Evolutionary conservation across 2,113 vertebrate species (phyloP), one percentile per base, ranked within the genome.

Genomic region (Petromus typicus): DNA sequence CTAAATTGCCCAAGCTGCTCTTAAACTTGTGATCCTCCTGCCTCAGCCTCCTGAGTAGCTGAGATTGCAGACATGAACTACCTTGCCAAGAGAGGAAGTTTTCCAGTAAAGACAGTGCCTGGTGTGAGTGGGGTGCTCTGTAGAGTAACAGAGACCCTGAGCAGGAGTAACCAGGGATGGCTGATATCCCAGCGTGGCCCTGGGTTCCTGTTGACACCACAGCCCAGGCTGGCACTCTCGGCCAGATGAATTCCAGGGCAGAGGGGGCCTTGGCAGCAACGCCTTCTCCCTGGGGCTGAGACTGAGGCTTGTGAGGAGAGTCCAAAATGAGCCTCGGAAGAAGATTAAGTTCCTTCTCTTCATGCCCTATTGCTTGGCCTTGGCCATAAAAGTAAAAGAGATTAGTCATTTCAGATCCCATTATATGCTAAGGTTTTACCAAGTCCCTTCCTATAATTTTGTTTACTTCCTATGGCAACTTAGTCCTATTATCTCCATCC

Each of bases 251-350:
- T 94, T 79, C 48, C 63, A 56, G 16, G 17, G 86, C n/a, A 37
- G 11, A 63, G n/a, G 32, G 57, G 61, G 3, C 14, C 20, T 22
- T 71, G 48, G 73, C 12, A 32, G 66, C 54, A 59, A 30, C 37
- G 4, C 0, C 61, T 45, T 45, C 10, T 61, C 14, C 6, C 43
- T 12, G 23, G 56, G 48, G 23, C 0, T 1, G 16, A 9, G 30
- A 14, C 10, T 32, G 66, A n/a, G n/a, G 7, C 12, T 16, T 78
- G 6, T 4, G 16, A 8, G 17, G 57, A 37, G 48, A 56, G 59
- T n/a, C 12, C 30, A 73, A 45, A 61, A 1, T 48, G 16, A 67
- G 32, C 37, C 56, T 78, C 34, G 10, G 71, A 66, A 34, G 20
- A 30, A 13, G 59, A 51, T 40, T 11, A 10, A 40, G 20, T 51